These are phyloP conservation scores for Xenentodon cancila DNA, from an alignment of 2,797 vertebrate species.

Conservation along the genomic window DNA sequence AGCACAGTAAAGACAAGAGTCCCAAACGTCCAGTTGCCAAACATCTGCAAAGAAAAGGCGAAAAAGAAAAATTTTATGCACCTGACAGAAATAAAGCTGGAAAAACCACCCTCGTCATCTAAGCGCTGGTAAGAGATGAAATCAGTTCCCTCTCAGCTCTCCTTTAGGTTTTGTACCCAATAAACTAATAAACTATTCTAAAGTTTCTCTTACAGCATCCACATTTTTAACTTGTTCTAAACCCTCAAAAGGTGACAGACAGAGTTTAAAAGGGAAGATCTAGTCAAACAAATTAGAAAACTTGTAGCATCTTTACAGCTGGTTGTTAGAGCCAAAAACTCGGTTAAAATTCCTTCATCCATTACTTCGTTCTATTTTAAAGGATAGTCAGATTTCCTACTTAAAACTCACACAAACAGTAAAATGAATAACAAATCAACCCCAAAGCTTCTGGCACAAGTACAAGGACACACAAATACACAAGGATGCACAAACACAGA, in stretches of 20 bases:
- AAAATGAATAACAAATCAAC: slow-evolving; percentile 20
- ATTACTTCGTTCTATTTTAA: slow-evolving; percentile 8
- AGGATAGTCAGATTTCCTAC: too few relatives aligned
- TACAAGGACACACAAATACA: slow-evolving; percentile 36
- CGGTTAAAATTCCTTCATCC: slow-evolving; percentile 11
- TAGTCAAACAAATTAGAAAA: not conserved
- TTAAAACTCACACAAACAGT: slow-evolving; percentile 9
- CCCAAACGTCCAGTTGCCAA: slow-evolving; percentile 99
- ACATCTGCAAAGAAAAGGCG: slow-evolving; percentile 81
- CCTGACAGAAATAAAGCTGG: not conserved
- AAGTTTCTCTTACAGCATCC: too few relatives aligned
- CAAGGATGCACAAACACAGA: slow-evolving; percentile 58
- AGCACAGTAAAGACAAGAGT: slow-evolving; percentile 97
- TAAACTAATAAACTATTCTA: too few relatives aligned
- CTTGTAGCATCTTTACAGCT: slow-evolving; percentile 43
- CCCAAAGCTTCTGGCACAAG: slow-evolving; percentile 23
- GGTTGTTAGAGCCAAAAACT: slow-evolving; percentile 4
- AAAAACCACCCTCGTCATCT: slow-evolving; percentile 5
- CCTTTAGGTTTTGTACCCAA: too few relatives aligned
- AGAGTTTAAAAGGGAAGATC: too few relatives aligned
- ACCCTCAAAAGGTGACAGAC: too few relatives aligned
- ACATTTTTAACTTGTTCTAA: too few relatives aligned
- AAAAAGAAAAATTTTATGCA: slow-evolving; percentile 20
- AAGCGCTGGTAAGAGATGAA: slow-evolving; percentile 2
- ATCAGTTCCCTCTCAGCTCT: not conserved